Evolutionary conservation across 2,113 vertebrate genomes (phyloP), one percentile per base, ranked within the genome.

Genomic region (Hymenochirus boettgeri): DNA sequence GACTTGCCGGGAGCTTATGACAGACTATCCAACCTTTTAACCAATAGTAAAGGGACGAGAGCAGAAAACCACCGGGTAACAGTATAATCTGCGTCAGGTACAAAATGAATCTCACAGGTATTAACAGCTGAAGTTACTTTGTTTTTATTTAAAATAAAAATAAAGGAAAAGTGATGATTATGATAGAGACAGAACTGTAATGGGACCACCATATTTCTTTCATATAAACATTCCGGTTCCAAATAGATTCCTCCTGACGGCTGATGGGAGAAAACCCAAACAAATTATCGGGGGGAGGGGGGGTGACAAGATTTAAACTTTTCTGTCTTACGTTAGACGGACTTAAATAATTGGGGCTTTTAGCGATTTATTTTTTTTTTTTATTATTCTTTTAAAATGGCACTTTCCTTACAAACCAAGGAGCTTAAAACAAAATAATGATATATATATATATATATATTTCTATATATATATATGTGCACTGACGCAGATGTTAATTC

Each of bases 401-500:
- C 63, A 73, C 66, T 65, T 60, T 31, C 48, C 57, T 65, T 66
- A 69, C 70, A 76, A 53, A 50, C 62, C 66, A 61, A 0, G 42
- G 61, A 71, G 60, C 33, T 71, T 39, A 59, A 71, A 74, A 64
- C 17, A 62, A 59, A 35, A 62, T 42, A 26, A 11, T 5, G 71
- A 11, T 65, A 65, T 56, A 56, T 65, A 64, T 64, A 65, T 63
- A 27, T 65, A n/a, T n/a, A n/a, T n/a, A n/a, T n/a, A n/a, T n/a
- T n/a, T n/a, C n/a, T 56, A 56, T 65, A 64, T 64, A 65, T 63
- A 27, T 65, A 65, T 66, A 54, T 67, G 73, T 65, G 62, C 50
- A 66, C 27, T 18, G 65, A 58, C 70, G 39, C 50, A 71, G 66
- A 73, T 65, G 51, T 71, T 73, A 69, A 17, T n/a, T 73, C 47